Evolutionary conservation across 1,140 invertebrate genomes (phyloP).

Genomic region (Psilanteris sp.): DNA sequence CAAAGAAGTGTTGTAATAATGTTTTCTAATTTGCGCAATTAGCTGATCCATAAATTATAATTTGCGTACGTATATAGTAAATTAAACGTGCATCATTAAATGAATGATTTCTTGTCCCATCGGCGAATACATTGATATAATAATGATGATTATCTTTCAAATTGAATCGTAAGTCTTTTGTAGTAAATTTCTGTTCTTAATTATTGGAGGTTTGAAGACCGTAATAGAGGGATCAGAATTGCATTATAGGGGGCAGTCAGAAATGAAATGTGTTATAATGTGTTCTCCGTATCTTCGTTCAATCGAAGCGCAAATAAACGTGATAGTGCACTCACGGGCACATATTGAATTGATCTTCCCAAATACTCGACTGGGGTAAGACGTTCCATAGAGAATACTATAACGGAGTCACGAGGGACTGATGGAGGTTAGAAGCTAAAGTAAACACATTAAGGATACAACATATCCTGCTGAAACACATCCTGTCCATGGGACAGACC

Average conservation of each 20-base stretch:
- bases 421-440: conserved; percentile 62
- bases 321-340: conserved; percentile 51
- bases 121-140: too few species aligned
- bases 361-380: conserved; percentile 45
- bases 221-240: conserved; percentile 27
- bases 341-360: conserved; percentile 50
- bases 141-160: conserved; percentile 2
- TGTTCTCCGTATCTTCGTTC: conserved; percentile 34
- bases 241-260: conserved; percentile 18
- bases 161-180: conserved; percentile 2
- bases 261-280: conserved; percentile 47
- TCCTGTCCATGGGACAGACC: conserved; percentile 53
- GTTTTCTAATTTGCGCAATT: too few species aligned
- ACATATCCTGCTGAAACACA: conserved; percentile 64
- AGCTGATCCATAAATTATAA: too few species aligned
- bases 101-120: too few species aligned
- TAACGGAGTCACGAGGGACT: conserved; percentile 51
- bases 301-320: conserved; percentile 60
- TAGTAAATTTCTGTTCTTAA: conserved; percentile 25
- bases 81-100: too few species aligned
- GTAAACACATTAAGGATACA: conserved; percentile 66
- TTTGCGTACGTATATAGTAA: too few species aligned
- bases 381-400: conserved; percentile 50
- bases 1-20: too few species aligned
- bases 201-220: conserved; percentile 25